Conservation (phyloP, 2,888 invertebrate species). For the Cryptosula pallasiana region DNA sequence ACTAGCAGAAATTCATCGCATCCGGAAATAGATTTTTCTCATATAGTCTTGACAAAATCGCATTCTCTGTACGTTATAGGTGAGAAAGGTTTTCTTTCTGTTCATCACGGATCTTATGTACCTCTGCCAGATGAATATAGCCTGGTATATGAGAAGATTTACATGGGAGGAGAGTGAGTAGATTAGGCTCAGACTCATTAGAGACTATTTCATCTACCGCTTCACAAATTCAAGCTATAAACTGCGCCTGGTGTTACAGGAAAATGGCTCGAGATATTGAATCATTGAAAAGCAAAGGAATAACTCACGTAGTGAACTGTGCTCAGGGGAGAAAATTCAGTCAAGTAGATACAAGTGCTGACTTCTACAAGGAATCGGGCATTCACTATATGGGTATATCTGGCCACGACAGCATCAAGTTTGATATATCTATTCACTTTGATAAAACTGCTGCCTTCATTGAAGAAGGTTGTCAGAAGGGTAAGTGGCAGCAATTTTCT, state of each 20-base stretch:
- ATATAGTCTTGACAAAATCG: no score
- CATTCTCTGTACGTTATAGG: neutral
- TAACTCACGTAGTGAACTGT: conserved; percentile 81
- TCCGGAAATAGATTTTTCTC: no score
- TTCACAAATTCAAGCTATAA: neutral
- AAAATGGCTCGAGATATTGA: conserved; percentile 72
- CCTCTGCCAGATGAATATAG: conserved; percentile 45
- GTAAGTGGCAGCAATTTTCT: no score
- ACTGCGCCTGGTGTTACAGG: conserved; percentile 54
- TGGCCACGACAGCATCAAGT: conserved; percentile 70
- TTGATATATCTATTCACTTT: conserved; percentile 76
- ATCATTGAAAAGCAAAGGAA: conserved; percentile 68
- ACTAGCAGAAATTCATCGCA: no score
- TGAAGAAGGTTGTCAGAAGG: conserved; percentile 58
- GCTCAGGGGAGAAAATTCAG: conserved; percentile 67
- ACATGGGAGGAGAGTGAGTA: conserved; percentile 55
- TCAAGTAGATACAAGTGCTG: conserved; percentile 72
- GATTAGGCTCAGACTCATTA: no score
- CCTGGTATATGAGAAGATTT: conserved; percentile 55
- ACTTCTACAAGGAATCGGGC: conserved; percentile 68
- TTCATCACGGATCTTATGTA: conserved; percentile 7
- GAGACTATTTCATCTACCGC: no score
- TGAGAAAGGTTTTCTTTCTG: neutral
- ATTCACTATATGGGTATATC: conserved; percentile 74
- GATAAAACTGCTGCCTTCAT: conserved; percentile 75